Conservation (phyloP, 1,140 invertebrate species). For the Melipona quadrifasciata region DNA sequence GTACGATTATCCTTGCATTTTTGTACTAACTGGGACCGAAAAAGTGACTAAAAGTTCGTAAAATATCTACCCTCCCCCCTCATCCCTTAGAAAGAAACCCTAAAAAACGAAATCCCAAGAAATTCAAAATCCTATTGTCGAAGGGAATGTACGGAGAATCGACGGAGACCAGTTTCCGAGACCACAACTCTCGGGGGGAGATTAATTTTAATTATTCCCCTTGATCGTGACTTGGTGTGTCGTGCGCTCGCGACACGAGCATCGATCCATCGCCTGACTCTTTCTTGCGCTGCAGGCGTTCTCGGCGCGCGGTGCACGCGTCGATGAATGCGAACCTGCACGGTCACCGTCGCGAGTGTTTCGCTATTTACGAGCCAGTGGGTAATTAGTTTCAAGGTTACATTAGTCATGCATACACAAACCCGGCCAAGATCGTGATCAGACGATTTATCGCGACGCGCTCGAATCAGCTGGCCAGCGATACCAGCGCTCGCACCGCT, state of each 20-base stretch:
- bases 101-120: too few species aligned
- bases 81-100: too few species aligned
- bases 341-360: constrained; percentile 26
- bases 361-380: constrained; percentile 37
- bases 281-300: too few species aligned
- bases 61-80: too few species aligned
- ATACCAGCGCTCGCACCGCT: background rate
- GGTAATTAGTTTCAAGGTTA: constrained; percentile 49
- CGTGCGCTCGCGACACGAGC: background rate
- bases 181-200: too few species aligned
- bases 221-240: background rate
- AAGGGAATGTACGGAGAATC: too few species aligned
- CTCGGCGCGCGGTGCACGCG: constrained; percentile 1
- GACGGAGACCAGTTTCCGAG: too few species aligned
- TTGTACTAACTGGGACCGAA: too few species aligned
- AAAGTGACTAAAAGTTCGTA: too few species aligned
- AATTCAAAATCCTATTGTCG: too few species aligned
- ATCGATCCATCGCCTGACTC: background rate
- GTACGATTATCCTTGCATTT: too few species aligned
- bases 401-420: constrained; percentile 25
- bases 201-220: constrained; percentile 4
- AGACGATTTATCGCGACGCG: constrained; percentile 18
- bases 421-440: constrained; percentile 28
- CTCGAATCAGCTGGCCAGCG: constrained; percentile 4
- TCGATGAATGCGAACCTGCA: constrained; percentile 37